Conservation (phyloP, 2,797 vertebrate species). For the Pogoniulus pusillus region DNA sequence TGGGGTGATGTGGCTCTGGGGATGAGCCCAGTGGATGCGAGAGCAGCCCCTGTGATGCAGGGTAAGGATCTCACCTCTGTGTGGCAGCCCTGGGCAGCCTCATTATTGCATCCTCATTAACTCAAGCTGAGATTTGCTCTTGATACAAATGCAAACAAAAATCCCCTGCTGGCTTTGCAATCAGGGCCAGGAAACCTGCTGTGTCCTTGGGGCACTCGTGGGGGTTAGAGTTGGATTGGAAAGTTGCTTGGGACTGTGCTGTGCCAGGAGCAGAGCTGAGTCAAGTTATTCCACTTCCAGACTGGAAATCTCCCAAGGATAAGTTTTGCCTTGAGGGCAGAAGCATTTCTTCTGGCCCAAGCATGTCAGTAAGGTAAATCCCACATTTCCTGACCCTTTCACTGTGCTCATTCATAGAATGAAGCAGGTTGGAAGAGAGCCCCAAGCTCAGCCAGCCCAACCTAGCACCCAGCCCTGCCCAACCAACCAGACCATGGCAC, state of each 20-base stretch:
- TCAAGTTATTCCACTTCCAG: not conserved
- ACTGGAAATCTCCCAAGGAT: not conserved
- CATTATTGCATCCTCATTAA: not conserved
- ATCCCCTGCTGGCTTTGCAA: not conserved
- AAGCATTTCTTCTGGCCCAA: not conserved
- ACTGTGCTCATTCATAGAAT: no score
- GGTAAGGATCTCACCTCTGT: not conserved
- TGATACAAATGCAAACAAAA: not conserved
- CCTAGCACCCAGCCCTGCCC: no score
- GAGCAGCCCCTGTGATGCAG: accelerated
- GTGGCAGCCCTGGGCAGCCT: not conserved
- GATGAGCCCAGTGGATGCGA: not conserved
- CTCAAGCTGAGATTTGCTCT: not conserved
- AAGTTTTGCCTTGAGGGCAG: not conserved
- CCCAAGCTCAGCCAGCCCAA: no score
- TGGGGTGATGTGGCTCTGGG: accelerated
- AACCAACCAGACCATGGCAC: no score
- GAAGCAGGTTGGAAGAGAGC: no score
- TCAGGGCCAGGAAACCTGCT: not conserved
- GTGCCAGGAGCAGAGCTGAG: not conserved
- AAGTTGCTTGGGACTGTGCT: not conserved
- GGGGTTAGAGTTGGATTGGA: not conserved
- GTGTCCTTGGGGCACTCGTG: accelerated
- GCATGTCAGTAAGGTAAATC: not conserved
- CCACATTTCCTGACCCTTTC: not conserved